phyloP scores from a whole-genome alignment of 2,888 invertebrate genomes.

The Campaea margaritaria region DNA sequence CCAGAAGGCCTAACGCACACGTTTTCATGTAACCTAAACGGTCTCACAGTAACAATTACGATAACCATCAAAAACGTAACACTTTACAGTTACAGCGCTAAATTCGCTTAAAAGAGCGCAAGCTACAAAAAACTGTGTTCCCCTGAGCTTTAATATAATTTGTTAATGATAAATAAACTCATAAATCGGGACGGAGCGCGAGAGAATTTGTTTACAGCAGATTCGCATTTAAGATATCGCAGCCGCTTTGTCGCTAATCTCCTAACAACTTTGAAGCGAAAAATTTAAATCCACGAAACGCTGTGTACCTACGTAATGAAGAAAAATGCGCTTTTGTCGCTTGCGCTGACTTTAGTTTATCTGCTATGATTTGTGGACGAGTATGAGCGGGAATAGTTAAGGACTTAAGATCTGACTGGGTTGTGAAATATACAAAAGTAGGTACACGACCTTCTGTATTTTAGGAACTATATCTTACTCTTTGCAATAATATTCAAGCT shows the following conservation, averaged over 20 bases:
- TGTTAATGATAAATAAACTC: conserved; percentile 86
- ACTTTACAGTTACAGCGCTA: conserved; percentile 54
- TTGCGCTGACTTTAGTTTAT: conserved; percentile 46
- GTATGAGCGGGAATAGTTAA: conserved; percentile 38
- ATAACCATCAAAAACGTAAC: conserved; percentile 68
- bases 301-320: conserved; percentile 68
- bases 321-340: conserved; percentile 63
- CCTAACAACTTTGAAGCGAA: conserved; percentile 82
- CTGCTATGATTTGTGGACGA: conserved; percentile 41
- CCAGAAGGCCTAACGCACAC: conserved; percentile 30
- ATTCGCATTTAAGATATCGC: conserved; percentile 84
- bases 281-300: conserved; percentile 76
- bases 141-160: conserved; percentile 83
- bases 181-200: conserved; percentile 78
- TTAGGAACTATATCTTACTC: too few relatives aligned
- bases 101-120: conserved; percentile 63
- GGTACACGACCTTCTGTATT: too few relatives aligned
- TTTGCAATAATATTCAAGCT: neutral
- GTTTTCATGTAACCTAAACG: conserved; percentile 42
- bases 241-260: conserved; percentile 83
- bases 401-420: conserved; percentile 13
- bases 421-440: conserved; percentile 1
- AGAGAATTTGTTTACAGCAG: conserved; percentile 85
- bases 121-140: conserved; percentile 72
- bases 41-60: conserved; percentile 60